These are phyloP conservation scores for Phymorhynchus buccinoides DNA, from an alignment of 1,140 invertebrate genomes.

Conservation along the genomic window DNA sequence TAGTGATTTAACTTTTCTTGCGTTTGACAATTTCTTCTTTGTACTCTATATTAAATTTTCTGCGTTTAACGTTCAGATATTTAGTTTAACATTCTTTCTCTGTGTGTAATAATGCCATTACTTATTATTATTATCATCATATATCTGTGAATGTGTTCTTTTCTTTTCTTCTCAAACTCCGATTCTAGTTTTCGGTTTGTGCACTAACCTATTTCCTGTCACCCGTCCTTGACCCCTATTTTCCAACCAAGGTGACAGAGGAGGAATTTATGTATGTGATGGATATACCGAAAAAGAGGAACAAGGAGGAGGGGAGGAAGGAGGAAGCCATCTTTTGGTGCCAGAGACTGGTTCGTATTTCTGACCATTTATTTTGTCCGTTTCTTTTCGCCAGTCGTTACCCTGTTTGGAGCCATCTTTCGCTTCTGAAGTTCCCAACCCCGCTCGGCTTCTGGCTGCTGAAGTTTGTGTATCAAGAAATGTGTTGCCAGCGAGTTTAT, in stretches of 20 bases:
- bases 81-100: background rate
- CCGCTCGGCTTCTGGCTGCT: background rate
- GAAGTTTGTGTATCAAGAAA: background rate
- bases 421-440: background rate
- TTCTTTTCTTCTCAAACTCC: background rate
- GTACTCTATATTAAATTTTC: background rate
- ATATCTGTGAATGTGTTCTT: background rate
- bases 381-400: background rate
- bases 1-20: too few relatives aligned
- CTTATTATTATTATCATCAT: too few relatives aligned
- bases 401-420: background rate
- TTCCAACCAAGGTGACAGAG: conserved; percentile 35
- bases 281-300: conserved; percentile 14
- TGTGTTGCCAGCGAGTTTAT: background rate
- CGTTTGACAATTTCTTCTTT: too few relatives aligned
- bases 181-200: background rate
- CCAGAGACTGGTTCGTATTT: conserved; percentile 34
- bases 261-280: conserved; percentile 32
- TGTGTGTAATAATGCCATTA: too few relatives aligned
- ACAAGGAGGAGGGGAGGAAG: background rate
- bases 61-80: background rate
- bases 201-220: conserved; percentile 37
- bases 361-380: background rate
- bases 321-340: conserved; percentile 1
- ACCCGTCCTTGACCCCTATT: conserved; percentile 29